These are phyloP conservation scores for Drosophila lacertosa DNA, from an alignment of 1,140 invertebrate species.

Conservation along the genomic window DNA sequence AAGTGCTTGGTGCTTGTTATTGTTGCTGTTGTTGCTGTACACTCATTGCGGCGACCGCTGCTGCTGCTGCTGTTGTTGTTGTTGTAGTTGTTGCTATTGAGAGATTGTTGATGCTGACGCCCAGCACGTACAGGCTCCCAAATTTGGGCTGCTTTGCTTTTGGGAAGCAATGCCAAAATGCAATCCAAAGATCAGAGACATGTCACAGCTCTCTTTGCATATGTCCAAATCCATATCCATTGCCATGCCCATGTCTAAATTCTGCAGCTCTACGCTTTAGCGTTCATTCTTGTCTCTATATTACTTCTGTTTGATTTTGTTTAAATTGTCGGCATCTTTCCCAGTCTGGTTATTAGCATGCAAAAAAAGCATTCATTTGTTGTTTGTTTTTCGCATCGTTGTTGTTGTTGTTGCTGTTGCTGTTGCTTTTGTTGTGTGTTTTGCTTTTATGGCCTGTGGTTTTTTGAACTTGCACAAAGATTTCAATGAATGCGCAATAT, in stretches of 20 bases:
- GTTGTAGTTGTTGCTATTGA: too few species aligned
- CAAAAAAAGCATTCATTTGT: constrained; percentile 30
- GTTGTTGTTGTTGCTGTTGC: too few species aligned
- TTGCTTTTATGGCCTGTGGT: constrained; percentile 24
- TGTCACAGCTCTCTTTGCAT: constrained; percentile 44
- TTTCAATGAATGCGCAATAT: constrained; percentile 48
- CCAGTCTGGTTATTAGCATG: constrained; percentile 30
- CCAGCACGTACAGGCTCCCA: constrained; percentile 68
- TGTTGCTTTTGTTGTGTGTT: too few species aligned
- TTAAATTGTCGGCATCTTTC: constrained; percentile 58
- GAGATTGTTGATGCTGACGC: constrained; percentile 48
- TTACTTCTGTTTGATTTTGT: constrained; percentile 67
- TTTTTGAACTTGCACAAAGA: constrained; percentile 62
- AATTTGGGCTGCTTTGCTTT: constrained; percentile 51
- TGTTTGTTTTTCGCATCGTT: constrained; percentile 42
- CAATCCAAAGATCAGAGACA: constrained; percentile 54
- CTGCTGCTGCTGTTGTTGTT: constrained; percentile 5
- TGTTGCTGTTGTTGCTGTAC: constrained; percentile 42
- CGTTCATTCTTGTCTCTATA: constrained; percentile 46
- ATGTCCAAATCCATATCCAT: constrained; percentile 31
- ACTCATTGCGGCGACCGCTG: constrained; percentile 15
- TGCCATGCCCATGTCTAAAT: constrained; percentile 22
- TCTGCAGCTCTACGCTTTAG: constrained; percentile 22
- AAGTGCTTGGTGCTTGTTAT: constrained; percentile 29
- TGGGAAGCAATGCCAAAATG: constrained; percentile 43